These are phyloP conservation scores for Scalopus aquaticus DNA, from an alignment of 2,113 vertebrate genomes.

Conservation along the genomic window DNA sequence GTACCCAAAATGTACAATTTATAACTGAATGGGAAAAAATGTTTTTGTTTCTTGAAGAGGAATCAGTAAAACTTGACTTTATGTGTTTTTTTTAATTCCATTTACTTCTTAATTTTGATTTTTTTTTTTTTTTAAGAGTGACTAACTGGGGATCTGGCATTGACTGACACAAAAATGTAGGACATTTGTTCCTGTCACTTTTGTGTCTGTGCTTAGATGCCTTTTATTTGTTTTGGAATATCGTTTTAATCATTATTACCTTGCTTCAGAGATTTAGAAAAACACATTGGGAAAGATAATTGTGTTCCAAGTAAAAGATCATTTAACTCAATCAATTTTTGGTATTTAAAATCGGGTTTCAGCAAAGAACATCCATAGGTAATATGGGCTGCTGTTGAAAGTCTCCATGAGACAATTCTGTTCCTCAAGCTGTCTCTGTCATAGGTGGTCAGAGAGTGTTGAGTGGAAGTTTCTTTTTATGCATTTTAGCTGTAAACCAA, in stretches of 20 bases:
- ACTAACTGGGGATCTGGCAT: neutral
- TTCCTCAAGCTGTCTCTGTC: neutral
- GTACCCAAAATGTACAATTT: neutral
- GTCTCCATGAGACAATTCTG: neutral
- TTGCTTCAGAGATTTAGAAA: constrained; percentile 21
- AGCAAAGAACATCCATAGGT: neutral
- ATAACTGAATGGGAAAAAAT: constrained; percentile 46
- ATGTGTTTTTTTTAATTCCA: neutral
- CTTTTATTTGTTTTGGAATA: constrained; percentile 15
- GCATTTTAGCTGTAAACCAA: neutral
- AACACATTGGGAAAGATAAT: neutral
- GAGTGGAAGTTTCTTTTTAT: neutral
- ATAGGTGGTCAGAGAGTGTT: neutral
- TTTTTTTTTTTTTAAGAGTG: neutral
- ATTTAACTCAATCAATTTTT: neutral
- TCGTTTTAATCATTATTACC: neutral
- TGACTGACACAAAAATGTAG: neutral
- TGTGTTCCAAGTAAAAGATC: neutral
- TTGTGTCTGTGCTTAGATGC: neutral
- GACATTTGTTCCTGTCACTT: neutral
- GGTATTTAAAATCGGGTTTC: neutral
- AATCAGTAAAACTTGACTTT: constrained; percentile 36
- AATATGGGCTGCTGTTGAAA: neutral
- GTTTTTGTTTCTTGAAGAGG: constrained; percentile 6
- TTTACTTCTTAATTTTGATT: neutral